A percentile compares a stretch with the other conserved stretches of the same genome.
Evolutionary conservation across 2,113 vertebrate genomes (phyloP).

Genomic region (Alosa alosa): DNA sequence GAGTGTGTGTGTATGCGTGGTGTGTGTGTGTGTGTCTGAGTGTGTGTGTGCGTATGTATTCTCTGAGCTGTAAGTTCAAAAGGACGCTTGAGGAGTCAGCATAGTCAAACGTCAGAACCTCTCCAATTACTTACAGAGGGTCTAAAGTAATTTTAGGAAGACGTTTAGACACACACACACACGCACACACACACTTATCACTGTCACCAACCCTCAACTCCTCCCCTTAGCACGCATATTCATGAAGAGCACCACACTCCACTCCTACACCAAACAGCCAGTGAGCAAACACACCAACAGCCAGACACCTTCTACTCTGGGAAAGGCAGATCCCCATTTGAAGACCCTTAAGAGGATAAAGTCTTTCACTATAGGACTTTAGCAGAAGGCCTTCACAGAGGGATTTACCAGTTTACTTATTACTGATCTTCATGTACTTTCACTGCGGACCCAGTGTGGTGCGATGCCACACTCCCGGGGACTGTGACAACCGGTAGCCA

Average conservation of each 20-base stretch:
- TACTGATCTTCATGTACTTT: not conserved
- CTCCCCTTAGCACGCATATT: not conserved
- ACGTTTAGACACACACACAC: constrained; percentile 9
- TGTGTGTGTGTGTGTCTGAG: not conserved
- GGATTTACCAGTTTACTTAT: not conserved
- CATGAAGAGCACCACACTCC: not conserved
- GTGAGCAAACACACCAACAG: not conserved
- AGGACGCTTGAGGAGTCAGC: constrained; percentile 59
- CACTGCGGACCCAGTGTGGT: not conserved
- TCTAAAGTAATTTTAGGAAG: not conserved
- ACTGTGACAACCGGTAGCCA: not conserved
- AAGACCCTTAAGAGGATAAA: not conserved
- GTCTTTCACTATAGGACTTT: not conserved
- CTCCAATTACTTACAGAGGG: constrained; percentile 57
- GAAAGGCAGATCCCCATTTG: not conserved
- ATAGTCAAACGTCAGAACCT: constrained; percentile 42
- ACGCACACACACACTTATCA: constrained; percentile 26
- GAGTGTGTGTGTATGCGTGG: not conserved
- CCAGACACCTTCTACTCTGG: not conserved
- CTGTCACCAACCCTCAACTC: constrained; percentile 14
- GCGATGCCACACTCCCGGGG: not conserved
- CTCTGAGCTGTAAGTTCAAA: constrained; percentile 29
- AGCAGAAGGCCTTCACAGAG: not conserved
- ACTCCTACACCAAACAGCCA: not conserved
- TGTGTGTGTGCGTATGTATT: not conserved